Base-by-base conservation (phyloP, 2,888 invertebrate genomes). In the Acrobasis repandana region DNA sequence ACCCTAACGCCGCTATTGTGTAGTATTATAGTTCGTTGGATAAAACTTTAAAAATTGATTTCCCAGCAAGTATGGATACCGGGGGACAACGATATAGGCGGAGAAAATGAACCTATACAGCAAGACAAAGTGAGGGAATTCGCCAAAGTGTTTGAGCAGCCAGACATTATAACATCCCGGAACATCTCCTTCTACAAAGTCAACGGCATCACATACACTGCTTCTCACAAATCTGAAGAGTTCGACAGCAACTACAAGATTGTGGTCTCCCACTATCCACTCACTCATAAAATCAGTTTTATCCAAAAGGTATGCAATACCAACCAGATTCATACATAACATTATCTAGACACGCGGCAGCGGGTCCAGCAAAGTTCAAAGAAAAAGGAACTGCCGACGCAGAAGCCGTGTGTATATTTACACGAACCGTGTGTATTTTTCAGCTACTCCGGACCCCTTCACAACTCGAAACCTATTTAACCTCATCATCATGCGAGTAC, bases 11-110 rank as follows among this genome's bases (percentile, higher is more conserved):
- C n/a, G n/a, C n/a, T n/a, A n/a, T n/a, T n/a, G n/a, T n/a, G n/a
- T n/a, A n/a, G n/a, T n/a, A n/a, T n/a, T n/a, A n/a, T n/a, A n/a
- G 20, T 4, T 3, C 20, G 2, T 20, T 20, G 2, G 20, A 3
- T 28, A 28, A 6, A 28, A 6, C 0, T 28, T 6, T 28, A 28
- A 28, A 5, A 43, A 2, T n/a, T n/a, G n/a, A n/a, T 59, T 54
- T 88, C 91, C 36, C 85, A 96, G 96, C 94, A 94, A 86, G 93
- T 99, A 59, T 98, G 96, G 93, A 85, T 99, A 65, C 97, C 98
- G 18, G 99, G 99, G 6, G 99, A 99, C 83, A 99, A 99, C 86
- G 99, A 99, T 80, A 97, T 99, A 63, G 99, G 99, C 9, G 99
- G 99, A 14, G 99, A 99, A 87, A 95, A 94, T 64, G 95, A 96